These are phyloP conservation scores for Vimba vimba DNA, from an alignment of 2,113 vertebrate genomes.

Conservation along the genomic window DNA sequence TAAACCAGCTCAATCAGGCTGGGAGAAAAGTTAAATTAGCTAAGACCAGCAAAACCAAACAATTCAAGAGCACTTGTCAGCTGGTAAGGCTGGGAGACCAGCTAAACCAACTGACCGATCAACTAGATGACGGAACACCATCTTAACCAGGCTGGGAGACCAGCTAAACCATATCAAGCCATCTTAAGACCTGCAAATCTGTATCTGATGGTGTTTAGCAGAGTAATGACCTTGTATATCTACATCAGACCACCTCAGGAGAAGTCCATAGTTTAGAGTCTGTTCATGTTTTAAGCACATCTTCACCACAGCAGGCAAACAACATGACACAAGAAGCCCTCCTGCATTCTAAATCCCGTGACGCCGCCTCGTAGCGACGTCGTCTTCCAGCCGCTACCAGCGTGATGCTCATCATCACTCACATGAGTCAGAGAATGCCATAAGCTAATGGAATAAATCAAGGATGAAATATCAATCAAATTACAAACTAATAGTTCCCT, in stretches of 20 bases:
- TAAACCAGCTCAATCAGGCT: background rate
- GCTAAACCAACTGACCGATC: background rate
- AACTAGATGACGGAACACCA: background rate
- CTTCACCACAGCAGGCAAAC: conserved; percentile 25
- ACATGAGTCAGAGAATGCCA: conserved; percentile 59
- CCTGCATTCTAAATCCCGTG: conserved; percentile 21
- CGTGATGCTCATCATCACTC: conserved; percentile 55
- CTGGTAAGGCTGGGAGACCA: background rate
- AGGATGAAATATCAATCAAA: conserved; percentile 74
- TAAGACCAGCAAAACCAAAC: background rate
- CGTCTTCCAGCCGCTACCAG: conserved; percentile 36
- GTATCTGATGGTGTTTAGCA: background rate
- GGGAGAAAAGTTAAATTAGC: background rate
- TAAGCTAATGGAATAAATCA: conserved; percentile 68
- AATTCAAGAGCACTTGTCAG: background rate
- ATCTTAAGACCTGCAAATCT: background rate
- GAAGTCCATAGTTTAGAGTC: conserved; percentile 13
- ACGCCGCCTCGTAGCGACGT: background rate
- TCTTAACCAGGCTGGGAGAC: background rate
- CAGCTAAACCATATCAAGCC: background rate
- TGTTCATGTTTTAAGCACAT: conserved; percentile 31
- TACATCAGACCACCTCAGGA: conserved; percentile 10
- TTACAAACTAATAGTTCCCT: conserved; percentile 69
- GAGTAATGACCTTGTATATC: conserved; percentile 1
- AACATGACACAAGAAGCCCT: conserved; percentile 5